A percentile compares a stretch with the other conserved stretches of the same genome.
These are phyloP conservation scores for Anomalospiza imberbis DNA, from an alignment of 2,797 vertebrate species.

Conservation along the genomic window DNA sequence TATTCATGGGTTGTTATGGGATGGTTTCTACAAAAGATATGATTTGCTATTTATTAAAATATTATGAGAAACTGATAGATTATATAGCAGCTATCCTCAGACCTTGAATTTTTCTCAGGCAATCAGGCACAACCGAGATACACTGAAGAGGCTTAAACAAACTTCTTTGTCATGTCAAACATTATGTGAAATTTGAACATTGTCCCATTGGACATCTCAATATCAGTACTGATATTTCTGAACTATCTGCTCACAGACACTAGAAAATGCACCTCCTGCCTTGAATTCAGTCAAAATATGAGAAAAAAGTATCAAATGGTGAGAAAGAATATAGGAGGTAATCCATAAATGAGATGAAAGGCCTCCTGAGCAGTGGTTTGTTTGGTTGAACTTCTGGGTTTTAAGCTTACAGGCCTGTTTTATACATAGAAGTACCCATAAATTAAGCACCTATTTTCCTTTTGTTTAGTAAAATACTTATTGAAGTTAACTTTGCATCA, in stretches of 20 bases:
- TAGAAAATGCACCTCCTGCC: neutral
- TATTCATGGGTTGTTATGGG: neutral
- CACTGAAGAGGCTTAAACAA: neutral
- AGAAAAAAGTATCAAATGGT: neutral
- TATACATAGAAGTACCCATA: neutral
- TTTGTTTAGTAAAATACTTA: neutral
- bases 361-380: neutral
- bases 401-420: neutral
- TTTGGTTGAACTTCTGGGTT: neutral
- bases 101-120: neutral
- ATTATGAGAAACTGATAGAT: neutral
- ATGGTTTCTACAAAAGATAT: neutral
- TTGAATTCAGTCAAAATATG: neutral
- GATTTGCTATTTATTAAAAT: neutral
- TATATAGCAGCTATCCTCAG: neutral
- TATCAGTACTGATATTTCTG: neutral
- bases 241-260: neutral
- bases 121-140: neutral
- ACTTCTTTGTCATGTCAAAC: neutral
- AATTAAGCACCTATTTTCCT: neutral
- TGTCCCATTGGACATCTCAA: neutral
- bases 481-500: neutral
- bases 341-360: neutral
- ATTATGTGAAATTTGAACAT: neutral
- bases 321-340: neutral